Evolutionary conservation across 1,140 invertebrate species (phyloP).

Genomic region (Cephus cinctus): DNA sequence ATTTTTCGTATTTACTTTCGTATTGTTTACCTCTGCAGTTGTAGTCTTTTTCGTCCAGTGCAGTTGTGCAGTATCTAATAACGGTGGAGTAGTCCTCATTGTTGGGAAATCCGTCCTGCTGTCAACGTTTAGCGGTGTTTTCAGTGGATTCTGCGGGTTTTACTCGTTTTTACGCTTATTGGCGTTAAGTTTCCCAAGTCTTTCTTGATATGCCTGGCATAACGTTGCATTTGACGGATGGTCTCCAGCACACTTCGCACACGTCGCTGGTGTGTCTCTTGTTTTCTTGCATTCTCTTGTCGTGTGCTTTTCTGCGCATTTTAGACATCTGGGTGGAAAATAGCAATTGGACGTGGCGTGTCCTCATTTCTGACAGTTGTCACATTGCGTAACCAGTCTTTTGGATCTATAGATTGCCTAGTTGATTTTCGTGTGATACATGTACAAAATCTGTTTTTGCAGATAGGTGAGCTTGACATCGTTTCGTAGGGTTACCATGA

Average conservation of each 20-base stretch:
- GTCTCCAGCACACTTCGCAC: slow-evolving; percentile 33
- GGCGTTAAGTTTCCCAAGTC: slow-evolving; percentile 15
- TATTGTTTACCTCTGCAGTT: too few relatives aligned
- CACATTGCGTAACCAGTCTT: slow-evolving; percentile 29
- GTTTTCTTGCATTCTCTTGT: slow-evolving; percentile 30
- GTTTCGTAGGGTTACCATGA: slow-evolving; percentile 38
- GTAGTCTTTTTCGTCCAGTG: too few relatives aligned
- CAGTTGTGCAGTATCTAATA: too few relatives aligned
- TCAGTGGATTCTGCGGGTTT: too few relatives aligned
- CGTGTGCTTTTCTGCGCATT: slow-evolving; percentile 39
- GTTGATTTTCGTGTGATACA: slow-evolving; percentile 27
- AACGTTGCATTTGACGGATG: slow-evolving; percentile 46
- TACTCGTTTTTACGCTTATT: background rate
- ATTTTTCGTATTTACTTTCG: too few relatives aligned
- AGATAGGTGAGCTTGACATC: slow-evolving; percentile 37
- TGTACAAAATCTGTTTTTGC: slow-evolving; percentile 34
- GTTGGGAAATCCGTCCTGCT: too few relatives aligned
- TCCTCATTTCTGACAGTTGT: slow-evolving; percentile 41
- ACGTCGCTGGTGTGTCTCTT: slow-evolving; percentile 32
- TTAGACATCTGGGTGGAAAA: slow-evolving; percentile 35
- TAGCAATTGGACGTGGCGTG: slow-evolving; percentile 41
- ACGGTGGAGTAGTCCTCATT: too few relatives aligned
- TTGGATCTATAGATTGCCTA: too few relatives aligned
- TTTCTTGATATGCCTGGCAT: slow-evolving; percentile 33
- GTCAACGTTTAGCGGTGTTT: too few relatives aligned